Evolutionary conservation across 2,888 invertebrate species (phyloP), one percentile per base, ranked within the genome.

Genomic region (Eristalis arbustorum): DNA sequence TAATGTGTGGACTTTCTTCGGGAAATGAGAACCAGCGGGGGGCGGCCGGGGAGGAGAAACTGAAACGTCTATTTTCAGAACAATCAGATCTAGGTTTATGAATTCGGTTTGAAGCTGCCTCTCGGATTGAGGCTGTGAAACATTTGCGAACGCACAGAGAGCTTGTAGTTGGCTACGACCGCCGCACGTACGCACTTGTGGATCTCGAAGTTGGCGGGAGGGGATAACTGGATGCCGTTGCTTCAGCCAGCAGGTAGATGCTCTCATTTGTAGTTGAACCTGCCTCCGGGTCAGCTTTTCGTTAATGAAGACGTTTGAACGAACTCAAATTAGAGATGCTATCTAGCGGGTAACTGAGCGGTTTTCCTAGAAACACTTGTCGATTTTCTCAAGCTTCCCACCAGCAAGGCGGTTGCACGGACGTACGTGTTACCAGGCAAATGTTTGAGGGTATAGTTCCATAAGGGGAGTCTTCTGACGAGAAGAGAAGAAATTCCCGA

Each of bases 1-100:
- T 31, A 28, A 49, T 76, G 76, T 62, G 68, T 76, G 62, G 76
- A 69, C 68, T 76, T 76, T 76, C 76, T 76, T 76, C 62, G 37
- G 22, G 49, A 49, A 49, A 49, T 8, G 18, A n/a, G 6, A 5
- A 31, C 8, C 31, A 49, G 49, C 11, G 11, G 2, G 34, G 34
- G 2, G 1, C 10, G 11, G 49, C 18, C 6, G 49, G 1, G 42
- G 18, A 49, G 49, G 8, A 18, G 49, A 61, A 59, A 66, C 18
- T 8, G 49, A 61, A 59, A 66, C 18, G 28, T 22, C 18, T 34
- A 8, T 76, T 23, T 31, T 67, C 40, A 61, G 42, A 75, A 61
- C 14, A 14, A 67, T 34, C 31, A 62, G 34, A 76, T 76, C 68
- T 69, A 56, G 68, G 68, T 69, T 75, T 66, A 75, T 75, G 67